Evolutionary conservation across 2,888 invertebrate species (phyloP), one percentile per base, ranked within the genome.

Genomic region (Baronia brevicornis): DNA sequence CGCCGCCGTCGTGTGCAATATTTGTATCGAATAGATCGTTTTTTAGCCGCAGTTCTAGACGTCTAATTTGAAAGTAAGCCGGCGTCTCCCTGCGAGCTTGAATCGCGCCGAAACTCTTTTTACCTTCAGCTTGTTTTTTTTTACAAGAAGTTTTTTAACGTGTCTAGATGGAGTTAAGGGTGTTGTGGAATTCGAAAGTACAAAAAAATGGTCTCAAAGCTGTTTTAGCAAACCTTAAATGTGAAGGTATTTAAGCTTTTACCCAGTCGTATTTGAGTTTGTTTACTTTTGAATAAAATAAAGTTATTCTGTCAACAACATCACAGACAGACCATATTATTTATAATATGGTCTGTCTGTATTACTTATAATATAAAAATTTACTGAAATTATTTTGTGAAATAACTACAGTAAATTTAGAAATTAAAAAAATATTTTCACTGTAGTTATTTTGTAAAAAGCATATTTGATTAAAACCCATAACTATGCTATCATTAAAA

Each of bases 1-100:
- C 46, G 43, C 55, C 50, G 70, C 52, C 72, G 59, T 61, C 74
- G 70, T 73, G 80, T 82, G 80, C 80, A 72, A 84, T 82, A 80
- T 82, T 80, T 75, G 77, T 77, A 68, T 73, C 63, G 69, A 50
- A 67, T 68, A 66, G 61, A 60, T 50, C 19, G 46, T 68, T 70
- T 70, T 71, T 72, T 72, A 40, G 42, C 53, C 51, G 58, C 50
- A 44, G 59, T 70, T 63, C 60, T 50, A 54, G 57, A 65, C 41
- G 56, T 74, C 68, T 71, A 72, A 78, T 74, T 73, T 68, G 60
- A 70, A 74, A 74, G 71, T 68, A 66, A 64, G 61, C 59, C 61
- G 51, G 59, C 54, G 53, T 55, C 59, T 54, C 12, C 12, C 26
- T 8, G 51, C 56, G 38, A 41, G 51, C 54, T 56, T 60, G 46